Evolutionary conservation across 2,888 invertebrate species (phyloP).

Genomic region (Fissipunctia ypsillon): DNA sequence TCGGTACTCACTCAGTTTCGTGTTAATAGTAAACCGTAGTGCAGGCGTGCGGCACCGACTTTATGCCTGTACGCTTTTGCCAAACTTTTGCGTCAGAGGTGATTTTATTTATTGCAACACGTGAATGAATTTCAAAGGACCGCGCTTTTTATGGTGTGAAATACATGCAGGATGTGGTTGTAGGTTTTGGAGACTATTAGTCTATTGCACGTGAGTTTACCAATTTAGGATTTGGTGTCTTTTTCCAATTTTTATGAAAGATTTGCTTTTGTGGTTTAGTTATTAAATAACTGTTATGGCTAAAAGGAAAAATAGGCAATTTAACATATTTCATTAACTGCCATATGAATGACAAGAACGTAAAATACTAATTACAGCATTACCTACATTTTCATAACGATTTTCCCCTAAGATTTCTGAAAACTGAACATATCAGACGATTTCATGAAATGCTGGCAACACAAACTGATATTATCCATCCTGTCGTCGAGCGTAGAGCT

Average conservation of each 20-base stretch:
- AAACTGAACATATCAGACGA: neutral
- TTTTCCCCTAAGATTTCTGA: neutral
- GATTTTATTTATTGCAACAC: slow-evolving; percentile 27
- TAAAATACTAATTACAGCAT: neutral
- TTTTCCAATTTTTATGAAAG: neutral
- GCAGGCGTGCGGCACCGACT: slow-evolving; percentile 37
- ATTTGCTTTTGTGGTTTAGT: neutral
- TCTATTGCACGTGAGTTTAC: neutral
- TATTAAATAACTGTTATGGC: neutral
- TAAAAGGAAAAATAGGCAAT: neutral
- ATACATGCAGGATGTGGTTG: neutral
- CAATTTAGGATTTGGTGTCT: neutral
- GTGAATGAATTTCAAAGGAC: slow-evolving; percentile 2
- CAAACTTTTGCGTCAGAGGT: slow-evolving; percentile 9
- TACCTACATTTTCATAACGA: no score
- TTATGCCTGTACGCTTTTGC: slow-evolving; percentile 48
- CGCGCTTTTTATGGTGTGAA: slow-evolving; percentile 9
- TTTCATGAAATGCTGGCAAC: slow-evolving; percentile 30
- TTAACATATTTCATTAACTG: neutral
- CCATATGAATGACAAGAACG: no score
- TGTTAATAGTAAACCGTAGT: slow-evolving; percentile 66
- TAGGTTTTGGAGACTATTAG: neutral
- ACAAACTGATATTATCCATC: slow-evolving; percentile 51
- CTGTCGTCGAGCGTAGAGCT: slow-evolving; percentile 54
- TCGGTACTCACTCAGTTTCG: slow-evolving; percentile 40